These are phyloP conservation scores for Napeogenes sylphis DNA, from an alignment of 2,888 invertebrate species.

Conservation along the genomic window DNA sequence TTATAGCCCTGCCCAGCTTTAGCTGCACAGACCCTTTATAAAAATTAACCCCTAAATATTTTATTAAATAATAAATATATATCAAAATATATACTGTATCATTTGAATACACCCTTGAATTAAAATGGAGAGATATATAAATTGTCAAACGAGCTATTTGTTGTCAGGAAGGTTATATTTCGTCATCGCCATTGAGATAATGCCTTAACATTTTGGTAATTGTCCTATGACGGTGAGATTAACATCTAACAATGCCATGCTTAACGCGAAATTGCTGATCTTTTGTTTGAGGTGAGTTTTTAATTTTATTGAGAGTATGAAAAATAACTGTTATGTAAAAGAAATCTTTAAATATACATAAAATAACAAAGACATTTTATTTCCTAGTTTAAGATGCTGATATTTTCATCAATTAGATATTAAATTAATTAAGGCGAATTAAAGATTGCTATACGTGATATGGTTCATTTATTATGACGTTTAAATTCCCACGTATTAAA, in stretches of 20 bases:
- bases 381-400: too few relatives aligned
- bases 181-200: constrained; percentile 19
- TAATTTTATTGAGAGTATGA: background rate
- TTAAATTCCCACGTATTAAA: constrained; percentile 21
- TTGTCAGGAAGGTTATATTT: constrained; percentile 58
- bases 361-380: too few relatives aligned
- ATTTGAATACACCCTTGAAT: constrained; percentile 53
- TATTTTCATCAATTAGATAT: too few relatives aligned
- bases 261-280: background rate
- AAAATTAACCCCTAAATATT: too few relatives aligned
- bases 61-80: constrained; percentile 17
- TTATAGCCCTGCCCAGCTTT: too few relatives aligned
- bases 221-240: constrained; percentile 1
- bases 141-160: constrained; percentile 57
- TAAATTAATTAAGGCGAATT: too few relatives aligned
- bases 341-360: too few relatives aligned
- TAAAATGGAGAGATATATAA: constrained; percentile 48
- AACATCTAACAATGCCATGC: constrained; percentile 2
- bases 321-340: too few relatives aligned
- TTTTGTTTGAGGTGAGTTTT: background rate
- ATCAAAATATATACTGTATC: constrained; percentile 21
- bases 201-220: constrained; percentile 2
- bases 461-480: too few relatives aligned
- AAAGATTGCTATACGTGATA: background rate
- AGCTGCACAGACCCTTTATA: too few relatives aligned